phyloP scores from a whole-genome alignment of 2,797 vertebrate genomes.

The Euphonia xanthogaster region DNA sequence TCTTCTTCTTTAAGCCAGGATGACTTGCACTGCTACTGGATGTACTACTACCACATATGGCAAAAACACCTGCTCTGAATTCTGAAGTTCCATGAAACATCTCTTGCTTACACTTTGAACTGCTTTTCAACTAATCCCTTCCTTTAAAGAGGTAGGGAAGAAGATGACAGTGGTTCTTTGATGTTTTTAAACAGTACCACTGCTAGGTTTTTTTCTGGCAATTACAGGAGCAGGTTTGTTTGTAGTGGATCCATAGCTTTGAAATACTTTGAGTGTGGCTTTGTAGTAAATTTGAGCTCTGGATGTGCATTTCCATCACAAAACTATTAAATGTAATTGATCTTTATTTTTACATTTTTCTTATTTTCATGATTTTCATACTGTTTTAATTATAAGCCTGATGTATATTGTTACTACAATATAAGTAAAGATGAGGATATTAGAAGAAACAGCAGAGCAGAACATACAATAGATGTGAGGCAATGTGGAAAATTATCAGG shows the following conservation, averaged over 20 bases:
- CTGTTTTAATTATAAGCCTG: background rate
- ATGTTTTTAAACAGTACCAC: conserved; percentile 51
- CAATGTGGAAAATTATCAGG: conserved; percentile 7
- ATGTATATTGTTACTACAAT: conserved; percentile 2
- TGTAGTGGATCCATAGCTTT: background rate
- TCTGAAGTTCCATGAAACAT: conserved; percentile 37
- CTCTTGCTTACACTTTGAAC: conserved; percentile 61
- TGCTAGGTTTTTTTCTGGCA: background rate
- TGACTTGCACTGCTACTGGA: conserved; percentile 51
- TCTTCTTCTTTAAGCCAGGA: conserved; percentile 45
- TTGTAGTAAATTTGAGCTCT: conserved; percentile 22
- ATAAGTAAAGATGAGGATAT: background rate
- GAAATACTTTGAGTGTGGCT: background rate
- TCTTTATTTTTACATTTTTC: background rate
- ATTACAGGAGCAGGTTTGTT: background rate
- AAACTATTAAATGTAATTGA: conserved; percentile 6
- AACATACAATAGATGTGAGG: background rate
- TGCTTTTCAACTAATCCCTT: conserved; percentile 56
- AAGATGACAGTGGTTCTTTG: conserved; percentile 32
- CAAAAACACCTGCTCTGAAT: conserved; percentile 61
- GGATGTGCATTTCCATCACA: background rate
- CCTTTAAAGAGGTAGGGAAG: conserved; percentile 46
- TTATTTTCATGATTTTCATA: background rate
- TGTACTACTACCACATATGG: conserved; percentile 50
- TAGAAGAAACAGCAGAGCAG: background rate